Evolutionary conservation across 2,113 vertebrate species (phyloP), one percentile per base, ranked within the genome.

Genomic region (Dryoscopus gambensis): DNA sequence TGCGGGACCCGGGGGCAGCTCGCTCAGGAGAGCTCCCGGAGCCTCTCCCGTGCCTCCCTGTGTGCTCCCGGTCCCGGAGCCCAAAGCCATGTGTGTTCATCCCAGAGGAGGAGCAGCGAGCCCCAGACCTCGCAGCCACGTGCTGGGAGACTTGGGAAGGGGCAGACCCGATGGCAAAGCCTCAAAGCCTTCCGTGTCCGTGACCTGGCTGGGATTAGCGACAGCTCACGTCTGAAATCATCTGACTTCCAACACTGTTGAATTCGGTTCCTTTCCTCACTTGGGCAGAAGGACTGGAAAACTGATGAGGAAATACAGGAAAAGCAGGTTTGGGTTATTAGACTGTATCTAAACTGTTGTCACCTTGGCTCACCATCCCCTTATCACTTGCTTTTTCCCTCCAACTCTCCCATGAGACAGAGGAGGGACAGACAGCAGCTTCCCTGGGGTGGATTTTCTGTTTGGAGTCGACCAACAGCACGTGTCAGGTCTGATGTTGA

Each of bases 41-140:
- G 60, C 52, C 68, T 64, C 50, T 20, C 42, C 57, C 4, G 5
- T 10, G 83, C 37, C 81, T 37, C 49, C 47, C 37, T 1, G 11
- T 4, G 28, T 6, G n/a, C 74, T 49, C 55, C 71, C 13, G 13
- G 0, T 2, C 24, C 63, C 0, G 1, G 25, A 70, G 78, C 50
- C 64, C 46, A 2, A 22, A 52, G 57, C 85, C 68, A 6, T 5
- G 42, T 3, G 56, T 17, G 80, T 4, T 7, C 1, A 9, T 1
- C 2, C 4, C 57, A 19, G 80, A 59, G 49, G 25, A 70, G 71
- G 7, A 81, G 60, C 16, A 3, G 24, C 1, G 23, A 82, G 63
- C 50, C 62, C 11, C 4, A 1, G 0, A 0, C 52, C 15, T 3
- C 2, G 15, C 64, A 68, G 77, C 6, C 5, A 8, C 1, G 3